Evolutionary conservation across 2,113 vertebrate species (phyloP).

Genomic region (Pitta sordida): DNA sequence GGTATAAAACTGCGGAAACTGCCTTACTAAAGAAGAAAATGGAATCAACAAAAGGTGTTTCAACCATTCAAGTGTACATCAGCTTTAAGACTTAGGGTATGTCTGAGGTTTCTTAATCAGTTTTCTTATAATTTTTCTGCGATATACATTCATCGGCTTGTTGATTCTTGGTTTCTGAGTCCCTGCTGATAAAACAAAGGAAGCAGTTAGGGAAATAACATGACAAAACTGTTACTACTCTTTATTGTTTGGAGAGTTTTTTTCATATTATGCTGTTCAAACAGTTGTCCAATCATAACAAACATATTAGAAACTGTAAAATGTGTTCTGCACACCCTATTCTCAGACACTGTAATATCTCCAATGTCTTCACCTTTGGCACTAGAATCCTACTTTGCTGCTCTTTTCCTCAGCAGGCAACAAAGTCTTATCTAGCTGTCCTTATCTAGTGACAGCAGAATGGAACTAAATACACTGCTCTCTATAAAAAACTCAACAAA

Average conservation of each 20-base stretch:
- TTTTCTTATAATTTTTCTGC: conserved; percentile 19
- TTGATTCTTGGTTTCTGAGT: background rate
- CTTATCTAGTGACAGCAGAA: background rate
- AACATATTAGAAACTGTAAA: background rate
- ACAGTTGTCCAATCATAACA: background rate
- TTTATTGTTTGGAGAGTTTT: background rate
- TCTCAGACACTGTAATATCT: background rate
- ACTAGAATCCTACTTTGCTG: background rate
- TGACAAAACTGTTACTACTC: background rate
- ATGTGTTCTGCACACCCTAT: background rate
- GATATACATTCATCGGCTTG: background rate
- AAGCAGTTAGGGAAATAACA: background rate
- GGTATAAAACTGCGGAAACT: conserved; percentile 7
- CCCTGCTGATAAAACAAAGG: conserved; percentile 49
- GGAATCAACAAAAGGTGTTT: background rate
- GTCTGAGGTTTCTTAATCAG: background rate
- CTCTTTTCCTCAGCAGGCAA: background rate
- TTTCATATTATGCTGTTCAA: background rate
- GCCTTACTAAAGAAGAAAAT: background rate
- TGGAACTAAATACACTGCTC: background rate
- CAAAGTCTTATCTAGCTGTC: background rate
- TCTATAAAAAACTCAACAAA: no score
- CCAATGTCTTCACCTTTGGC: background rate
- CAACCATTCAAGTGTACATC: background rate
- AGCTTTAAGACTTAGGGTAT: background rate